Evolutionary conservation across 2,888 invertebrate species (phyloP).

Genomic region (Exephanes ischioxanthus): DNA sequence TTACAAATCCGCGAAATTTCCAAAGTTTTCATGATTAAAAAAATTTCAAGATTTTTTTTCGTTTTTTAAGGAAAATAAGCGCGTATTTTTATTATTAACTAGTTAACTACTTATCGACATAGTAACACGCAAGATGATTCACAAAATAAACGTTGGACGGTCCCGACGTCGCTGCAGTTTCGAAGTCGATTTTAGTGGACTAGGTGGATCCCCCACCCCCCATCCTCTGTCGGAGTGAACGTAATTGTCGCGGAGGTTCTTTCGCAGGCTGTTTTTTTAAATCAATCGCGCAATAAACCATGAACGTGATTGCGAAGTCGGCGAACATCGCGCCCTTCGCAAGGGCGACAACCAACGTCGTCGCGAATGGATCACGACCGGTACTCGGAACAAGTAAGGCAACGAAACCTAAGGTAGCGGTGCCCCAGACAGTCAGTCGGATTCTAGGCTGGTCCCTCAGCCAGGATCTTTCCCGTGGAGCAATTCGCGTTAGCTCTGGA

Average conservation of each 20-base stretch:
- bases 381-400: constrained; percentile 86
- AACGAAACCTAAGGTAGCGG: constrained; percentile 85
- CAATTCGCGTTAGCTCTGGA: constrained; percentile 87
- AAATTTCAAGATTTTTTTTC: too few species aligned
- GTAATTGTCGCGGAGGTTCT: constrained; percentile 57
- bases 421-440: constrained; percentile 85
- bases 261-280: constrained; percentile 37
- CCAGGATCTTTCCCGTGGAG: constrained; percentile 87
- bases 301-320: constrained; percentile 89
- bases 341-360: constrained; percentile 89
- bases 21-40: too few species aligned
- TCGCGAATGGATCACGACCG: constrained; percentile 89
- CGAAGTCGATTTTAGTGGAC: neutral
- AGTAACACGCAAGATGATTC: constrained; percentile 5
- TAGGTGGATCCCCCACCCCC: constrained; percentile 33
- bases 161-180: constrained; percentile 39
- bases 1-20: too few species aligned
- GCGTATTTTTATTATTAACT: neutral
- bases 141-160: neutral
- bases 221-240: constrained; percentile 50
- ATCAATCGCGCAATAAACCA: constrained; percentile 83
- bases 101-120: neutral
- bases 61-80: too few species aligned
- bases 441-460: constrained; percentile 87
- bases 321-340: constrained; percentile 89